Evolutionary conservation across 2,797 vertebrate species (phyloP).

Genomic region (Sebastolobus alascanus): DNA sequence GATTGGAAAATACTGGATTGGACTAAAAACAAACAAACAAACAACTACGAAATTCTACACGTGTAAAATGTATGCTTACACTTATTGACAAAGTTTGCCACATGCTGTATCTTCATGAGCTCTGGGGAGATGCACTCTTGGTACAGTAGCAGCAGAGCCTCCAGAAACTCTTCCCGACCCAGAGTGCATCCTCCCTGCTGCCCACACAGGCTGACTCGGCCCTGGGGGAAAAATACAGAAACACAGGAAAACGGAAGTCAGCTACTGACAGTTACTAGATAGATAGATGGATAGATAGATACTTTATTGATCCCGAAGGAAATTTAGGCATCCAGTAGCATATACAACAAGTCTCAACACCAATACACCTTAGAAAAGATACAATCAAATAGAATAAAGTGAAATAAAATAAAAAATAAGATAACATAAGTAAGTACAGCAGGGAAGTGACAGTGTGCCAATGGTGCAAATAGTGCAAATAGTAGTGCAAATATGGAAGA

Average conservation of each 20-base stretch:
- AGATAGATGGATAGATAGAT: no score
- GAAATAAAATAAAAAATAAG: no score
- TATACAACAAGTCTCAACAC: no score
- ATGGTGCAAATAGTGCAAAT: no score
- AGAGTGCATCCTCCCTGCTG: slow-evolving; percentile 87
- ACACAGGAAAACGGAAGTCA: slow-evolving; percentile 47
- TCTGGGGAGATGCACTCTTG: slow-evolving; percentile 92
- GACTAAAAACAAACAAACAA: background rate
- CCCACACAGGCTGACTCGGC: slow-evolving; percentile 78
- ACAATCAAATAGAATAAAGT: no score
- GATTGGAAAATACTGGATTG: background rate
- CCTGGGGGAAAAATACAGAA: slow-evolving; percentile 52
- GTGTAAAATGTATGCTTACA: slow-evolving; percentile 83
- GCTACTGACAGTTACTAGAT: background rate
- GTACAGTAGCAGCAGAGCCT: slow-evolving; percentile 92
- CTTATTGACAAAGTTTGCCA: slow-evolving; percentile 93
- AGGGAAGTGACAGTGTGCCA: no score
- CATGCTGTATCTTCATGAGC: slow-evolving; percentile 92
- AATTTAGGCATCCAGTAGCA: no score
- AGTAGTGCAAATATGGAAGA: no score
- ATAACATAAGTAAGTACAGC: no score
- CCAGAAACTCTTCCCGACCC: slow-evolving; percentile 93
- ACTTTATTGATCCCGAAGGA: no score
- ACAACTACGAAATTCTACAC: background rate
- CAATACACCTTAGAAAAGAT: no score